Evolutionary conservation across 2,888 invertebrate species (phyloP).

Genomic region (Lepidocyrtoides sp.): DNA sequence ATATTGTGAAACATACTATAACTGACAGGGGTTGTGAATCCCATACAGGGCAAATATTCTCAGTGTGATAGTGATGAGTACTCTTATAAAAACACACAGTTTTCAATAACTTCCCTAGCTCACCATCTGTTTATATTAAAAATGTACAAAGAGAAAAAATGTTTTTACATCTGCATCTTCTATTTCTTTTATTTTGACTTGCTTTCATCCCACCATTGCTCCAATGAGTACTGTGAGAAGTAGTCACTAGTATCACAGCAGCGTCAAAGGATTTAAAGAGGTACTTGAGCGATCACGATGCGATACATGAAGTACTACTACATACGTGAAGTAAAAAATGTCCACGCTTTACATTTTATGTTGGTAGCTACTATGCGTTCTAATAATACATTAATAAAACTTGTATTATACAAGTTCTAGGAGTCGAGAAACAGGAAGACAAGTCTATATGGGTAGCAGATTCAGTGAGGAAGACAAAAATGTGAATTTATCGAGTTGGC

Average conservation of each 20-base stretch:
- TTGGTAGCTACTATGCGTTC: too few species aligned
- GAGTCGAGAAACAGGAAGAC: background rate
- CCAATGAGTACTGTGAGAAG: conserved; percentile 46
- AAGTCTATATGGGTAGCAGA: background rate
- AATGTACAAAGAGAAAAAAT: background rate
- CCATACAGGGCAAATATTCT: background rate
- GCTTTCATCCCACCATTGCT: conserved; percentile 8
- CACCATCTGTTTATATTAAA: background rate
- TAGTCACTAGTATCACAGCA: background rate
- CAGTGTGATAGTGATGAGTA: background rate
- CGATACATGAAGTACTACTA: background rate
- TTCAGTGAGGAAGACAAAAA: background rate
- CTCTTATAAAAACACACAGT: conserved; percentile 17
- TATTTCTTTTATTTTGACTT: background rate
- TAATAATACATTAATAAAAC: too few species aligned
- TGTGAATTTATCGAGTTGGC: conserved; percentile 16
- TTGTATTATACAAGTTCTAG: background rate
- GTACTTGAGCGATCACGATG: conserved; percentile 43
- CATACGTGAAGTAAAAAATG: too few species aligned
- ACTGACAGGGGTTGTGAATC: conserved; percentile 57
- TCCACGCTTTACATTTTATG: too few species aligned
- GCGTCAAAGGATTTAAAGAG: conserved; percentile 49
- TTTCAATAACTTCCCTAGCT: background rate
- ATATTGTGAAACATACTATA: conserved; percentile 56
- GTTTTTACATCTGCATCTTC: conserved; percentile 10